These are phyloP conservation scores for Copsychus sechellarum DNA, from an alignment of 2,113 vertebrate species.

Conservation along the genomic window DNA sequence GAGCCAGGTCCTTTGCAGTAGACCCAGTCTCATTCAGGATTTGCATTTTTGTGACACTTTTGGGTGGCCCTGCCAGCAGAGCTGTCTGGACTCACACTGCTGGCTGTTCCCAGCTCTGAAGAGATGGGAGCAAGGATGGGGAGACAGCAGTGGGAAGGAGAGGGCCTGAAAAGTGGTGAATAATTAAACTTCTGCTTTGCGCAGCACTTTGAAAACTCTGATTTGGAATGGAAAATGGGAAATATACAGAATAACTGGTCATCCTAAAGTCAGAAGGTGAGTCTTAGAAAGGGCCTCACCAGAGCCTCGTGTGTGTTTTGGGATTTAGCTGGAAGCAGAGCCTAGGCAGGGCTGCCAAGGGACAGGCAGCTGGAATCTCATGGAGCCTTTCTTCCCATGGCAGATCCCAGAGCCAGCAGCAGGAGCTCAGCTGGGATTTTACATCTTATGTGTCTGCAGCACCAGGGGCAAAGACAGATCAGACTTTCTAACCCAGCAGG, in stretches of 20 bases:
- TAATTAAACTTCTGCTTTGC: not conserved
- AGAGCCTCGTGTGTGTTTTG: not conserved
- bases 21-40: not conserved
- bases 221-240: not conserved
- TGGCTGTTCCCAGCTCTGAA: not conserved
- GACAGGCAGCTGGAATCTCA: not conserved
- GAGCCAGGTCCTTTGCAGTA: not conserved
- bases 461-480: not conserved
- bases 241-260: not conserved
- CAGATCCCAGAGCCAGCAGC: not conserved
- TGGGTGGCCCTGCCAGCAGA: not conserved
- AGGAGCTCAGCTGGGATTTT: slow-evolving; percentile 1
- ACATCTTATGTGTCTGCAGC: not conserved
- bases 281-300: not conserved
- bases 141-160: not conserved
- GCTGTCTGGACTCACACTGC: not conserved
- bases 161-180: not conserved
- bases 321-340: not conserved
- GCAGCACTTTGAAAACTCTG: not conserved
- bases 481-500: not conserved
- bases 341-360: not conserved
- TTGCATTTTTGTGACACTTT: not conserved
- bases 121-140: not conserved
- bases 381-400: not conserved
- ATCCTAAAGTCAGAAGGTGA: not conserved